phyloP scores from a whole-genome alignment of 2,113 vertebrate species.

The Loxodonta africana region DNA sequence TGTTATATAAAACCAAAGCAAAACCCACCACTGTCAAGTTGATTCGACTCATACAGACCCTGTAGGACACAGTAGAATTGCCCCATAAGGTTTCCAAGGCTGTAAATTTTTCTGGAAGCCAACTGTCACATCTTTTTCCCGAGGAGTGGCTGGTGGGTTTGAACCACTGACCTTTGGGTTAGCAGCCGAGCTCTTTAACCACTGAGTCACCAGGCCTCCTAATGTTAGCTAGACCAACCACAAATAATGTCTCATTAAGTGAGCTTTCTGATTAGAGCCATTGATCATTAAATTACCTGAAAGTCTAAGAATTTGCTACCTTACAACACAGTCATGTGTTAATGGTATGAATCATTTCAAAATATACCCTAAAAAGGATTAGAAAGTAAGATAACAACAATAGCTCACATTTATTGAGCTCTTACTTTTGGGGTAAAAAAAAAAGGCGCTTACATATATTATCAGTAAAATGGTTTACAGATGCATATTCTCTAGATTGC shows the following conservation, averaged over 20 bases:
- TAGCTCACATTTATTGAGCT: not conserved
- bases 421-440: not conserved
- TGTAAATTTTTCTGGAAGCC: too few species aligned
- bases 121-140: too few species aligned
- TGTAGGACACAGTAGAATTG: too few species aligned
- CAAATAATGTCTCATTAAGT: slow-evolving; percentile 9
- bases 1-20: not conserved
- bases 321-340: slow-evolving; percentile 58
- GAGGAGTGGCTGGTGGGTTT: too few species aligned
- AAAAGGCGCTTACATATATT: too few species aligned
- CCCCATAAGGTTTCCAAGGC: too few species aligned
- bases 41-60: too few species aligned
- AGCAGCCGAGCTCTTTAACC: too few species aligned
- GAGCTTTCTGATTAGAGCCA: slow-evolving; percentile 50
- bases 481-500: not conserved
- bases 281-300: slow-evolving; percentile 48
- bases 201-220: too few species aligned
- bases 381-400: not conserved
- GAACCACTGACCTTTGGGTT: too few species aligned
- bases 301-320: not conserved
- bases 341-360: slow-evolving; percentile 30
- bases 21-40: too few species aligned
- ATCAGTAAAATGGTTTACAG: not conserved
- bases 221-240: not conserved
- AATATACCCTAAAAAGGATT: not conserved